A percentile compares a stretch with the other conserved stretches of the same genome.
These are phyloP conservation scores for Colinus virginianus DNA, from an alignment of 2,113 vertebrate species.

Conservation along the genomic window DNA sequence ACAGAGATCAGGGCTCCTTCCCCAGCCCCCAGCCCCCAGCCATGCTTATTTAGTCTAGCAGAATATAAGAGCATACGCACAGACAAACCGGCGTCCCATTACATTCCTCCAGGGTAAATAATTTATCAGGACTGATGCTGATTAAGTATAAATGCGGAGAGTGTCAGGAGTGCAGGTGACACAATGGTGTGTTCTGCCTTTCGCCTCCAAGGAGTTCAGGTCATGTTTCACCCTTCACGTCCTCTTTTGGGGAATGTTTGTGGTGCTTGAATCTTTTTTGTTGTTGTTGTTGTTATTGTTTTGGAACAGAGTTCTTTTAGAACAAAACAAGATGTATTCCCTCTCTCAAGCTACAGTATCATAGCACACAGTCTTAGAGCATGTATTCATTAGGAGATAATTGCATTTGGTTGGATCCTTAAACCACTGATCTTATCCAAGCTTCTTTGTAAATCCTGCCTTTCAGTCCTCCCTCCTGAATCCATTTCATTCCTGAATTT, in stretches of 20 bases:
- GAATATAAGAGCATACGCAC: constrained; percentile 12
- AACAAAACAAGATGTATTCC: not conserved
- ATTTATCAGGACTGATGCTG: constrained; percentile 67
- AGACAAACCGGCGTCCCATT: constrained; percentile 54
- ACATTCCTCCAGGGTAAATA: constrained; percentile 64
- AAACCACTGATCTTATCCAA: constrained; percentile 9
- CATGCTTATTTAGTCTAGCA: constrained; percentile 70
- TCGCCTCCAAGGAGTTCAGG: constrained; percentile 29
- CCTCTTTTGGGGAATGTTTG: not conserved
- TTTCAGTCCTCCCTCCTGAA: not conserved
- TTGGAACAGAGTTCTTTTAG: constrained; percentile 10
- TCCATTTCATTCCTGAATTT: not conserved
- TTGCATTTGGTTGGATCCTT: not conserved
- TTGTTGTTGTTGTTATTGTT: not conserved
- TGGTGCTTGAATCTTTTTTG: not conserved
- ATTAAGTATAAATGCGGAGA: constrained; percentile 68
- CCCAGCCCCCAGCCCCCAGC: not conserved
- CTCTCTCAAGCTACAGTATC: not conserved
- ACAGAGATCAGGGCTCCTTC: constrained; percentile 5
- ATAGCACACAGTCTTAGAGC: not conserved
- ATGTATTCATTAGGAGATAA: constrained; percentile 1
- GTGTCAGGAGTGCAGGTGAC: constrained; percentile 67
- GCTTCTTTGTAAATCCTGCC: not conserved
- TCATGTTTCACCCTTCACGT: constrained; percentile 42
- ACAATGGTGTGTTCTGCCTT: not conserved